Conservation (phyloP, 2,888 invertebrate genomes). For the Andrena haemorrhoa region DNA sequence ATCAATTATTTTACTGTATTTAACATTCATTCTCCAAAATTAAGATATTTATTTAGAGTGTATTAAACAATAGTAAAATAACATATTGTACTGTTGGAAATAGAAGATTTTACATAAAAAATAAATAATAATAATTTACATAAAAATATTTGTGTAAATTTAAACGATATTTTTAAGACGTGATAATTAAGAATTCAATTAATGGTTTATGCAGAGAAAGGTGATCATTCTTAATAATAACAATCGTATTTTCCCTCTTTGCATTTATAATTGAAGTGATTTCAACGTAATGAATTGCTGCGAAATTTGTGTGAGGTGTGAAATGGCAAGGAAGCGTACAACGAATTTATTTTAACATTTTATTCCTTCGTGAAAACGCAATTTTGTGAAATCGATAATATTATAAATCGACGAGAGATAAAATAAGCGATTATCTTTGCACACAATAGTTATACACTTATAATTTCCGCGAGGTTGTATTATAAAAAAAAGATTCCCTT, state of each 20-base stretch:
- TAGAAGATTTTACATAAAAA: no score
- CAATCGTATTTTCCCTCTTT: no score
- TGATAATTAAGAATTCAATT: no score
- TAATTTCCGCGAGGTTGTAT: conserved; percentile 2
- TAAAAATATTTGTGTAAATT: no score
- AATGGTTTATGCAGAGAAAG: no score
- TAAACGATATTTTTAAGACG: no score
- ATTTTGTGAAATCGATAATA: conserved; percentile 17
- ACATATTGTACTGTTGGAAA: no score
- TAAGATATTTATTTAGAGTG: neutral
- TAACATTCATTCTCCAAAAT: neutral
- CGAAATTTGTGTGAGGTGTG: neutral
- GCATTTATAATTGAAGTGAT: neutral
- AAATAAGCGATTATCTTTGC: conserved; percentile 18
- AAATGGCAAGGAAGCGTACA: neutral
- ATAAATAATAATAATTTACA: no score
- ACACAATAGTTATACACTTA: neutral
- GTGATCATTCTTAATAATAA: no score
- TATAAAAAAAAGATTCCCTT: neutral
- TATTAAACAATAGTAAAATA: no score
- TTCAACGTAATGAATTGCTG: neutral
- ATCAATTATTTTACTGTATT: neutral
- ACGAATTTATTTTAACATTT: neutral
- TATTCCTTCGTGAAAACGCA: neutral
- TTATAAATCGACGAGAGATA: conserved; percentile 11